Percentiles rank a stretch among this genome's conserved stretches.
phyloP scores from a whole-genome alignment of 1,140 invertebrate genomes.

The Ceratosolen solmsi region DNA sequence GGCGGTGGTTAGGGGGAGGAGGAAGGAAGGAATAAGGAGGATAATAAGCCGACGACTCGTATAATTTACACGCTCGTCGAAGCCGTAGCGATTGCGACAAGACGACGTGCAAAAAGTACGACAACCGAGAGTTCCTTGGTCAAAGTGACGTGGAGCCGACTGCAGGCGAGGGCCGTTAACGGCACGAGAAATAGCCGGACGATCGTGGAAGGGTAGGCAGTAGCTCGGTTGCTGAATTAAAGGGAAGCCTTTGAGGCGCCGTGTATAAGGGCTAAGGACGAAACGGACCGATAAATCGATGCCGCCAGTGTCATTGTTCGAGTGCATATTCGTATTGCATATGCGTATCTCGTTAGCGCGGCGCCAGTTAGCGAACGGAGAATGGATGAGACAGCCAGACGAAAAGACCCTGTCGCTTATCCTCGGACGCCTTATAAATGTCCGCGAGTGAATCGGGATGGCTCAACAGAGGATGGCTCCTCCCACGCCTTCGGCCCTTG shows the following conservation, averaged over 20 bases:
- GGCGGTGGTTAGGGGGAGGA: too few species aligned
- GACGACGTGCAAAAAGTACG: too few species aligned
- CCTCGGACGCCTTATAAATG: neutral
- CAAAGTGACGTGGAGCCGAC: too few species aligned
- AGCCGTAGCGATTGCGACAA: too few species aligned
- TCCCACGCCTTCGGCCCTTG: too few species aligned
- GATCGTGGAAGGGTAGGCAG: neutral
- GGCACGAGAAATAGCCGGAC: neutral
- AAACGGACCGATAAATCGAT: neutral
- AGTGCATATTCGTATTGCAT: slow-evolving; percentile 8
- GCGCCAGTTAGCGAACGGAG: neutral
- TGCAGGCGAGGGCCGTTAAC: neutral
- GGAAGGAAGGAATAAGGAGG: too few species aligned
- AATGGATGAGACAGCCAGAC: neutral
- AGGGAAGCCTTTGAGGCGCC: neutral
- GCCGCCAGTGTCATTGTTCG: slow-evolving; percentile 25
- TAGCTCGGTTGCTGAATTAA: neutral
- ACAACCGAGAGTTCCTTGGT: too few species aligned
- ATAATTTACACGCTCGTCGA: too few species aligned
- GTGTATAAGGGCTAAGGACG: neutral
- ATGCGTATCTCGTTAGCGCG: slow-evolving; percentile 39
- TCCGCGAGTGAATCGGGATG: slow-evolving; percentile 27
- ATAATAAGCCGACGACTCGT: too few species aligned
- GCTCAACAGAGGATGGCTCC: too few species aligned
- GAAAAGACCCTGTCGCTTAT: neutral